These are phyloP conservation scores for Yoshiicerus persimilis DNA, from an alignment of 1,140 invertebrate genomes.

Conservation along the genomic window DNA sequence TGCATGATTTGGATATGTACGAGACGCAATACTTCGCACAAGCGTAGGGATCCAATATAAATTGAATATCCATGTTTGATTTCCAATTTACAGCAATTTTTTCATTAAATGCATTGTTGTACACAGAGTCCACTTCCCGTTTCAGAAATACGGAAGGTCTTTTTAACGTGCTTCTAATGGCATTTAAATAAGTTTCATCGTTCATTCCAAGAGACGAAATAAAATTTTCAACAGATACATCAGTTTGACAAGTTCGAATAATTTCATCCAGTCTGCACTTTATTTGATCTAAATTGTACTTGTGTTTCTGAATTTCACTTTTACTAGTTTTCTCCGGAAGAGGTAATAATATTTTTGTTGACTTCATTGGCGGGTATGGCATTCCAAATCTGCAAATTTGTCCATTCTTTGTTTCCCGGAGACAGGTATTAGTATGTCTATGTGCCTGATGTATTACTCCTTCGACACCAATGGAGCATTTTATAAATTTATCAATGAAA, in stretches of 20 bases:
- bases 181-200: background rate
- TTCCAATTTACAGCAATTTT: slow-evolving; percentile 46
- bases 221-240: background rate
- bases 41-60: too few species aligned
- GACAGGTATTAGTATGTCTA: background rate
- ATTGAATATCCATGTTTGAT: slow-evolving; percentile 52
- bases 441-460: background rate
- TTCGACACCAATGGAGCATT: too few species aligned
- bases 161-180: background rate
- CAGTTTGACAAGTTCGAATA: background rate
- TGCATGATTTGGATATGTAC: slow-evolving; percentile 46
- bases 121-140: slow-evolving; percentile 39
- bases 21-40: slow-evolving; percentile 45
- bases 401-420: background rate
- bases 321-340: background rate
- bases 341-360: background rate
- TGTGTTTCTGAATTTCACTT: background rate
- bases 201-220: background rate
- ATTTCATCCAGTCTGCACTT: background rate
- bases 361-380: background rate
- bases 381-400: background rate
- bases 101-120: slow-evolving; percentile 50
- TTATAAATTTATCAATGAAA: too few species aligned
- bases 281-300: background rate
- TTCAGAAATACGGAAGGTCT: slow-evolving; percentile 35